Percentiles rank a stretch among this genome's conserved stretches.
Conservation (phyloP, 2,113 vertebrate genomes). For the Ptilonorhynchus violaceus region DNA sequence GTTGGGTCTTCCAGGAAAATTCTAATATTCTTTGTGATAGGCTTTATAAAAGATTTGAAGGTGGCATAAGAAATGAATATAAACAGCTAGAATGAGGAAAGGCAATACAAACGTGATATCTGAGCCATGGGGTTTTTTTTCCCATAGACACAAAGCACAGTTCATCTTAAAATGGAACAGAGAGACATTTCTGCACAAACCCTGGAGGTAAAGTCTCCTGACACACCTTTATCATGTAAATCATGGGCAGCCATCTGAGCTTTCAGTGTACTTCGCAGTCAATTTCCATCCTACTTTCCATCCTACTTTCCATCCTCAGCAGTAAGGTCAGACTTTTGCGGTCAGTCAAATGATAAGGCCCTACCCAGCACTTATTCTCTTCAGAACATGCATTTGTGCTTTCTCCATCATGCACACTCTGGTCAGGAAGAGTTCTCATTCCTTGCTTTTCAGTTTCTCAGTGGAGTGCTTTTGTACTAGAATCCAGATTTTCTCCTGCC, state of each 20-base stretch:
- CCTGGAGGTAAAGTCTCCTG: background rate
- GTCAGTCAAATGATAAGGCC: fast-evolving
- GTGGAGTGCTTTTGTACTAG: background rate
- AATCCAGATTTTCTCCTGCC: background rate
- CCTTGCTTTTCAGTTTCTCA: background rate
- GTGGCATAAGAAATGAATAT: background rate
- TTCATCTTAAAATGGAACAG: background rate
- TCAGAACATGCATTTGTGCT: background rate
- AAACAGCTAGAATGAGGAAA: background rate
- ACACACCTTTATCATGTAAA: background rate
- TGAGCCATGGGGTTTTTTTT: background rate
- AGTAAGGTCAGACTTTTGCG: background rate
- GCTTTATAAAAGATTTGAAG: background rate
- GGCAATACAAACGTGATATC: background rate
- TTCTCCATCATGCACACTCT: background rate
- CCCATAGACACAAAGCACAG: background rate
- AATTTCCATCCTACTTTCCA: background rate
- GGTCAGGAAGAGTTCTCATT: background rate
- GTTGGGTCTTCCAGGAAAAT: background rate
- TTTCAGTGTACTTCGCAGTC: background rate
- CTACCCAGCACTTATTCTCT: background rate
- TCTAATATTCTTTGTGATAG: background rate
- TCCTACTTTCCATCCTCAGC: background rate
- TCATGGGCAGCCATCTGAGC: background rate
- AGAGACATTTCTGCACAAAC: background rate